Evolutionary conservation across 2,113 vertebrate genomes (phyloP), one percentile per base, ranked within the genome.

Genomic region (Osmerus mordax): DNA sequence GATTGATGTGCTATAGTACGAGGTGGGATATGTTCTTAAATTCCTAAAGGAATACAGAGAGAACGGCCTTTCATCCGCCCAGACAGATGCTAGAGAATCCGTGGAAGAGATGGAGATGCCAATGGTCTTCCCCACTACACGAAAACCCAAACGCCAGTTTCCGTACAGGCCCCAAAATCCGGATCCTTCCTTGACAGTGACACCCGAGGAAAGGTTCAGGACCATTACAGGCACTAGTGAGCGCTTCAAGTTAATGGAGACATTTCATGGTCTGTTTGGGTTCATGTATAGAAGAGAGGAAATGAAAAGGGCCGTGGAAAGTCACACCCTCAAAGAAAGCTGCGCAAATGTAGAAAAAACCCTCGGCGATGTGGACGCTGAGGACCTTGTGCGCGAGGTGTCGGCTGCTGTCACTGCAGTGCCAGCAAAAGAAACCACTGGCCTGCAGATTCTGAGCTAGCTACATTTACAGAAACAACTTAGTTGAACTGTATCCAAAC

Each of bases 131-230:
- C 25, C 25, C 25, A 25, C 25, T 25, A 25, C 52, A 54, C 25
- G 28, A 64, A 64, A 64, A 64, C 62, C 62, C 21, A 64, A 64
- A 64, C 15, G 62, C 62, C 62, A 32, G 62, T 36, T 36, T 29
- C 62, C 19, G 4, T 36, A 28, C 25, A 28, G 29, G 12, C 25
- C 62, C 7, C 28, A 29, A 54, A 54, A 64, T 64, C 28, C 25
- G 25, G 25, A 25, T 25, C 25, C 25, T 25, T 25, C 25, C 25
- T 25, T 25, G 25, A 25, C 25, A 25, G 25, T 25, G 25, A 25
- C 25, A 25, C 25, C 25, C 25, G 25, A 25, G 52, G 3, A 54
- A 54, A 54, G 1, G 52, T 54, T 54, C 52, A 54, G 52, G 52
- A 54, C 11, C 15, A 13, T 54, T 54, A 9, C 52, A 13, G 11